Conservation (phyloP, 53 echinoderm and acorn worm genomes). For the Paracentrotus lividus region DNA sequence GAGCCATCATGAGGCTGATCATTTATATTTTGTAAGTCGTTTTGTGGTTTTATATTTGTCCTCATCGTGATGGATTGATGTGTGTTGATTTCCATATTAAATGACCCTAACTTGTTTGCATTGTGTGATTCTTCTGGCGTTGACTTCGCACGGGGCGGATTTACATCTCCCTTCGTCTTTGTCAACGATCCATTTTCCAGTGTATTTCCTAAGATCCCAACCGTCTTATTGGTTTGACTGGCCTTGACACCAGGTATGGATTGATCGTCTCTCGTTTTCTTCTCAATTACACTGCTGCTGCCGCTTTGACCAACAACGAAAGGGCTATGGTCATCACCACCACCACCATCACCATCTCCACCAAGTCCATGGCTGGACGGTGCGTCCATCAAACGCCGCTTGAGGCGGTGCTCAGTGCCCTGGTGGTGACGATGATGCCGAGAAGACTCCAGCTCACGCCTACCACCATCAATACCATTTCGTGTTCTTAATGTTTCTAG, state of each 20-base stretch:
- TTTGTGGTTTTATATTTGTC: neutral
- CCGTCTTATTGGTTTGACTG: neutral
- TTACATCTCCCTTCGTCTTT: neutral
- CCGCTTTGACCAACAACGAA: slow-evolving; percentile 7
- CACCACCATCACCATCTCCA: neutral
- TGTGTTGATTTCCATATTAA: slow-evolving; percentile 19
- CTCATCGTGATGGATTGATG: neutral
- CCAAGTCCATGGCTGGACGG: slow-evolving; percentile 40
- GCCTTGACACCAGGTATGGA: slow-evolving; percentile 55
- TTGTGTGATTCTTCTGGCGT: slow-evolving; percentile 10
- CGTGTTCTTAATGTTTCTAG: neutral
- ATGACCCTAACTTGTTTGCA: slow-evolving; percentile 2
- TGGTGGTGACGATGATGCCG: neutral
- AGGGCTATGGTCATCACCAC: neutral
- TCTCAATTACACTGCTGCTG: slow-evolving; percentile 30
- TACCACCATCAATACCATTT: neutral
- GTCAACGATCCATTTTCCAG: slow-evolving; percentile 11
- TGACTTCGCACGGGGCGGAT: neutral
- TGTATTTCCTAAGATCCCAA: slow-evolving; percentile 7
- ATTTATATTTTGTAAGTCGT: neutral
- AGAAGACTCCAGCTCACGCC: neutral
- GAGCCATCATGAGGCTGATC: neutral
- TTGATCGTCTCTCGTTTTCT: slow-evolving; percentile 1
- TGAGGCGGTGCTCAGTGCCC: slow-evolving; percentile 56
- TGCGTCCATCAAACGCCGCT: slow-evolving; percentile 71